Evolutionary conservation across 2,888 invertebrate genomes (phyloP), one percentile per base, ranked within the genome.

Genomic region (Synanthedon formicaeformis): DNA sequence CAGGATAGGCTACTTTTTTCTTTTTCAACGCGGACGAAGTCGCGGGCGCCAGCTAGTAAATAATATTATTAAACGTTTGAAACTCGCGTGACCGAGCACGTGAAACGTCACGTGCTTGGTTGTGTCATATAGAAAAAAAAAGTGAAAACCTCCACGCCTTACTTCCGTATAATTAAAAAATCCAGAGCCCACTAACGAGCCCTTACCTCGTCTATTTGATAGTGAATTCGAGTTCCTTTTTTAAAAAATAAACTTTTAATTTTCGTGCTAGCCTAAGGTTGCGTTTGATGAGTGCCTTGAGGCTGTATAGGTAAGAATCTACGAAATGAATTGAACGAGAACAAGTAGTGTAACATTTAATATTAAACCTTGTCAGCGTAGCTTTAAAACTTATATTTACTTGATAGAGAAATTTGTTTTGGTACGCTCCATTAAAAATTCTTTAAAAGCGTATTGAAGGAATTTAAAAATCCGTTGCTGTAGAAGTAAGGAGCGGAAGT

Each of bases 91-190:
- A 34, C 10, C 34, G 3, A 34, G 34, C 34, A 34, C 2, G 34
- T 10, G 34, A 34, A 10, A 34, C 10, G 34, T 34, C 10, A 10
- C 8, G 34, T 34, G 34, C 34, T 34, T 8, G 34, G 10, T 34
- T 34, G 34, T 34, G 34, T 34, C 34, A 34, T 34, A 34, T 10
- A 34, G 34, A 34, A 34, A 27, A 27, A 27, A 34, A 34, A 34
- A 6, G 27, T 34, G 27, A 34, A 34, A 34, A 34, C 45, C 45
- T 13, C 11, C 14, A 34, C 8, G 45, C 45, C 69, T 67, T 65
- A 57, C 68, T 77, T 77, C 73, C 75, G 72, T 72, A 69, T 75
- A 76, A 77, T 78, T 78, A 75, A 75, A 74, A 72, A 77, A 71
- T 62, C 62, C 64, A 66, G 68, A 59, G 66, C 66, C 64, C 66